A percentile compares a stretch with the other conserved stretches of the same genome.
These are phyloP conservation scores for Cichlasoma orientale DNA, from an alignment of 2,797 vertebrate genomes.

Conservation along the genomic window DNA sequence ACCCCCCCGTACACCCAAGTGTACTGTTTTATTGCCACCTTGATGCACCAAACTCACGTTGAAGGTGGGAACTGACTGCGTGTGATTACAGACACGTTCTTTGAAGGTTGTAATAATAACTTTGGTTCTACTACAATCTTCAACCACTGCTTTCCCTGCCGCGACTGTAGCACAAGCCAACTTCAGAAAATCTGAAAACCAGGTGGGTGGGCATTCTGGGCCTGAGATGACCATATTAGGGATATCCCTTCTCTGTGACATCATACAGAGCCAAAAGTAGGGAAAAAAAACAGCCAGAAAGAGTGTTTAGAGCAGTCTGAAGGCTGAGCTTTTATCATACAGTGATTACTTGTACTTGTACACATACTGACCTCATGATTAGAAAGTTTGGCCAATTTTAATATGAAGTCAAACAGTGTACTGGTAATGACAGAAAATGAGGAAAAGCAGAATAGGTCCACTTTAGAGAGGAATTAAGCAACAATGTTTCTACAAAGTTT, in stretches of 20 bases:
- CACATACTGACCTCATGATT: neutral
- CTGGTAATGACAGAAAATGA: neutral
- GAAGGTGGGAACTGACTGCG: too few relatives aligned
- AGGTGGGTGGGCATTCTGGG: neutral
- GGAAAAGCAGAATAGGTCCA: constrained; percentile 3
- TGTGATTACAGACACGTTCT: too few relatives aligned
- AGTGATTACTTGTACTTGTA: neutral
- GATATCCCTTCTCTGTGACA: neutral
- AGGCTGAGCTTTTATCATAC: neutral
- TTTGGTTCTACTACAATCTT: too few relatives aligned
- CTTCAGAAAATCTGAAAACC: neutral
- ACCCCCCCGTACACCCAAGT: neutral
- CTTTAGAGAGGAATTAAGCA: neutral
- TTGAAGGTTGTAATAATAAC: too few relatives aligned
- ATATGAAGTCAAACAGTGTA: neutral
- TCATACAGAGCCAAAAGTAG: neutral
- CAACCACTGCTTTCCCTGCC: too few relatives aligned
- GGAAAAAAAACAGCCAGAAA: neutral
- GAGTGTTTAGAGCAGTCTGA: neutral
- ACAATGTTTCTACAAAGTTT: neutral
- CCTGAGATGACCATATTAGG: neutral
- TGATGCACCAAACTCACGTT: too few relatives aligned
- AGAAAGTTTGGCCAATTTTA: neutral
- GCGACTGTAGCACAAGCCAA: neutral
- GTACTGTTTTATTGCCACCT: too few relatives aligned